Base-by-base conservation (phyloP, 1,140 invertebrate genomes). In the Ladona fulva region DNA sequence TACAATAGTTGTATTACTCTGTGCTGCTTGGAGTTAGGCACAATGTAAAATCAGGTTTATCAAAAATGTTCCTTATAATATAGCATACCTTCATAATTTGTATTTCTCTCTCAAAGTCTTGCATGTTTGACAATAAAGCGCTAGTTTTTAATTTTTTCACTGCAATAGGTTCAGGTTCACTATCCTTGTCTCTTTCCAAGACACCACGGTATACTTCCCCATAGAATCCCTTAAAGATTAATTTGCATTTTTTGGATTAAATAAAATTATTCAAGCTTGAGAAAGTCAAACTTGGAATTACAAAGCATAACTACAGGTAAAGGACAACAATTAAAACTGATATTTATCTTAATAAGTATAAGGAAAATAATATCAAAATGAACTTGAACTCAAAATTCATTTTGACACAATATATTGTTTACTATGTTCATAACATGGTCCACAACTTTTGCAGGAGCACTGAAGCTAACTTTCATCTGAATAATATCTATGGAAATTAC, bases 61-160 rank as follows among this genome's bases (percentile, higher is more conserved):
- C 1, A 37, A 37, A 37, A 37, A 37, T 37, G 29, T 8, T 37
- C 29, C n/a, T n/a, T n/a, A n/a, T 66, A 25, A 24, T 76, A 76
- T 59, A 75, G 24, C 52, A 79, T 82, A 90, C 90, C 85, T 93
- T 91, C 91, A 95, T 93, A 25, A 95, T 94, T 25, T 86, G 83
- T 74, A 93, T 93, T 88, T 94, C 92, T 77, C 91, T 84, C 80
- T 90, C 86, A 80, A 93, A 92, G 81, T 92, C 91, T 42, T 85
- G 83, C 14, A 88, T 79, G 76, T 86, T 84, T 0, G 84, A 83
- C 42, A 85, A 84, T 19, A 83, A 80, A 73, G 84, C 86, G 74
- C 83, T 83, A 42, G 83, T 86, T 82, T 88, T 92, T 0, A 94
- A 83, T 81, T 90, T 90, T 83, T 94, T 95, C 0, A 94, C 89